A percentile compares a stretch with the other conserved stretches of the same genome.
These are phyloP conservation scores for Pseudeuparius sepicola DNA, from an alignment of 2,888 invertebrate genomes.

Conservation along the genomic window DNA sequence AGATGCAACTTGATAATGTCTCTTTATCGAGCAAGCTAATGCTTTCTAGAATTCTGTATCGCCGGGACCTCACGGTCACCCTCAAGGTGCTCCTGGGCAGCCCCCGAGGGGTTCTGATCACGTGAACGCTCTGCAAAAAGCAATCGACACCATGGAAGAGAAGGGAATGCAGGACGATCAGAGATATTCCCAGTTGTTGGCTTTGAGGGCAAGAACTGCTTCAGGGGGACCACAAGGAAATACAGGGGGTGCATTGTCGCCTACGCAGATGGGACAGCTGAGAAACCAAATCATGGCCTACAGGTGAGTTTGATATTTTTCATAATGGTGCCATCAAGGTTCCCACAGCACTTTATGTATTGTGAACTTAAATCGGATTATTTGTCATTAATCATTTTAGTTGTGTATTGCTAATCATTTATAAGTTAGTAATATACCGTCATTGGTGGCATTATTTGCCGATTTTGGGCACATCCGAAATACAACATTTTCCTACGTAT, in stretches of 20 bases:
- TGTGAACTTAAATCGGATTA: no score
- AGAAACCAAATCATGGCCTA: constrained; percentile 93
- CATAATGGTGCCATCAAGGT: no score
- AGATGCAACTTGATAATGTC: no score
- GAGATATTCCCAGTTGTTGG: constrained; percentile 78
- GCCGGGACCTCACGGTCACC: constrained; percentile 13
- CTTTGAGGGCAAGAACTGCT: constrained; percentile 70
- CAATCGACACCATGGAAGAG: constrained; percentile 92
- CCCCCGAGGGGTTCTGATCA: constrained; percentile 48
- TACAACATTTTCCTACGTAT: no score
- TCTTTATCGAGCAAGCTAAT: no score
- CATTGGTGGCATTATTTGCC: no score
- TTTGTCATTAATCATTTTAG: no score
- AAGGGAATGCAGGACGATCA: constrained; percentile 90
- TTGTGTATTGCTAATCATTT: no score
- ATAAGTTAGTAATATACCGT: no score
- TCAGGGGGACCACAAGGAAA: constrained; percentile 26
- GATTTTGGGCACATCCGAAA: no score
- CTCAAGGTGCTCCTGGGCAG: constrained; percentile 13
- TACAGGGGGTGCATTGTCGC: constrained; percentile 53
- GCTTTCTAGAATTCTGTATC: constrained; percentile 15
- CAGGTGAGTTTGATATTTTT: constrained; percentile 12
- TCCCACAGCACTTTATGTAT: no score
- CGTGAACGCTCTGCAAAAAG: constrained; percentile 77
- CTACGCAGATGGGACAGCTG: constrained; percentile 77